phyloP scores from a whole-genome alignment of 2,797 vertebrate species.

The Labeo calbasu region DNA sequence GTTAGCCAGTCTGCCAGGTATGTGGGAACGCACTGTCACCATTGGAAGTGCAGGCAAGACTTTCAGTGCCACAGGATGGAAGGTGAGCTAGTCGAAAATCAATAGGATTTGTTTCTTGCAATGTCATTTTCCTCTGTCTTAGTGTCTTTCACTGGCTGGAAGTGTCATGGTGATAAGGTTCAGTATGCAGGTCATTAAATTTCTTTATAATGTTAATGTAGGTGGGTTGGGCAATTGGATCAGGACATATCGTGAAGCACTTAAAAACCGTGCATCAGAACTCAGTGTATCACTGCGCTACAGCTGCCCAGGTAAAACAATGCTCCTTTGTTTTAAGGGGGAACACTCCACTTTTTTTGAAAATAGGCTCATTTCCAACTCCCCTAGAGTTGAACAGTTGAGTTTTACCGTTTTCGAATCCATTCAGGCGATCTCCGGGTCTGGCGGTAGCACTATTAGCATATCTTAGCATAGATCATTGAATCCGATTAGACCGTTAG shows the following conservation, averaged over 20 bases:
- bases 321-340: background rate
- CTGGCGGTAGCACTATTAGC: no score
- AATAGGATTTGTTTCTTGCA: background rate
- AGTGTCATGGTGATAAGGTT: background rate
- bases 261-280: conserved; percentile 91
- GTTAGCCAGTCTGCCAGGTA: conserved; percentile 89
- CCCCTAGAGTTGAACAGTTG: no score
- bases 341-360: no score
- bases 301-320: conserved; percentile 85
- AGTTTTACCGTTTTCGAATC: no score
- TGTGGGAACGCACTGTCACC: conserved; percentile 94
- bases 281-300: conserved; percentile 87
- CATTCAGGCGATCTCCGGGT: no score
- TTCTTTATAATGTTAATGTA: conserved; percentile 59
- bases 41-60: conserved; percentile 92
- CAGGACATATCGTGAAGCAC: conserved; percentile 82
- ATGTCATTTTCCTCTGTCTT: background rate
- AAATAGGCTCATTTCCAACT: no score
- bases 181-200: background rate
- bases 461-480: no score
- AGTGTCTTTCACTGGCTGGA: background rate
- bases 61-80: conserved; percentile 95
- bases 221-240: conserved; percentile 92
- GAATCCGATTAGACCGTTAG: no score
- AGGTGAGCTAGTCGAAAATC: conserved; percentile 75